Evolutionary conservation across 2,888 invertebrate species (phyloP).

Genomic region (Plebejus anna): DNA sequence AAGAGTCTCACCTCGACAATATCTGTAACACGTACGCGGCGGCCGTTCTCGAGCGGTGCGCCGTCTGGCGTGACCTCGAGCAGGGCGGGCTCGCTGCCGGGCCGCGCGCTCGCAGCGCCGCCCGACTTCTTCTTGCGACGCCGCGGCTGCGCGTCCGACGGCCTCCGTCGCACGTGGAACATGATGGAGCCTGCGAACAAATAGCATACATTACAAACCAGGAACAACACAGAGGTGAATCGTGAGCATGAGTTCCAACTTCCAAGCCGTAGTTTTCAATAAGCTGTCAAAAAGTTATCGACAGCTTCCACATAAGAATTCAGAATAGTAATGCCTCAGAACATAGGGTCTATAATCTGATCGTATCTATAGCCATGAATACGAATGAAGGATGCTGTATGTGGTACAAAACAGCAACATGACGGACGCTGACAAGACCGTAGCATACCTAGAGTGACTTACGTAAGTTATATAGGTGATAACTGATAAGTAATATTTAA

Average conservation of each 20-base stretch:
- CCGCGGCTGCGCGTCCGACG: constrained; percentile 93
- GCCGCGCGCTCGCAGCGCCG: constrained; percentile 73
- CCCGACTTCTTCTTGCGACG: constrained; percentile 91
- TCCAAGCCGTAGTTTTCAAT: background rate
- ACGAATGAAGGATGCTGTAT: no score
- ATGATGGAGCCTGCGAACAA: constrained; percentile 91
- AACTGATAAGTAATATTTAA: no score
- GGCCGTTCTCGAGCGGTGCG: constrained; percentile 81
- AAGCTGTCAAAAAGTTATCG: no score
- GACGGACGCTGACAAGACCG: no score
- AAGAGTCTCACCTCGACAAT: constrained; percentile 80
- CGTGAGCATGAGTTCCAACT: background rate
- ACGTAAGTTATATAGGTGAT: no score
- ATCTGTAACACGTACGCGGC: constrained; percentile 82
- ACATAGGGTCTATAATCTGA: no score
- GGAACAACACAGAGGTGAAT: background rate
- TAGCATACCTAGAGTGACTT: no score
- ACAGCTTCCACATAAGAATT: no score
- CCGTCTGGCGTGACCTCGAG: constrained; percentile 91
- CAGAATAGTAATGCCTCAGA: no score
- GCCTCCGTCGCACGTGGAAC: constrained; percentile 97
- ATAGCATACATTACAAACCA: background rate
- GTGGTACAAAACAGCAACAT: no score
- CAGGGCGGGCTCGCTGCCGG: constrained; percentile 82
- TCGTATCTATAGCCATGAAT: no score